Evolutionary conservation across 1,140 invertebrate species (phyloP).

Genomic region (Megalopta genalis): DNA sequence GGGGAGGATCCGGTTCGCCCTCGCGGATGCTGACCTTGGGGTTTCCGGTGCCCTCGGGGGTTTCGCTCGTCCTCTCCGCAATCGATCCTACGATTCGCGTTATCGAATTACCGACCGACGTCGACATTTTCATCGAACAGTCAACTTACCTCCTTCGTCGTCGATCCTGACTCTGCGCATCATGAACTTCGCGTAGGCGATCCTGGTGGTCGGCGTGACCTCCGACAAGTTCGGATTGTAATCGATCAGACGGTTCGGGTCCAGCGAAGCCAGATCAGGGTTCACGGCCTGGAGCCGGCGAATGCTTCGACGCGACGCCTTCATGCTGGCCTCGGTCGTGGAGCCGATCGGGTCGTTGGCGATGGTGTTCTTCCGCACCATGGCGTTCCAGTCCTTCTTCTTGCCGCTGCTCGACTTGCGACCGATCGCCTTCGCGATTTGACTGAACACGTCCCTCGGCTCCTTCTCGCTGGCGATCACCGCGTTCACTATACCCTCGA

Average conservation of each 20-base stretch:
- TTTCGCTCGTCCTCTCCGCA: background rate
- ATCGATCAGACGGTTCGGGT: constrained; percentile 86
- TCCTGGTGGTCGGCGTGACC: constrained; percentile 86
- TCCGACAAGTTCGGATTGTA: constrained; percentile 90
- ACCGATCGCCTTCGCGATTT: constrained; percentile 89
- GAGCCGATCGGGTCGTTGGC: constrained; percentile 89
- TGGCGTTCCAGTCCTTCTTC: constrained; percentile 92
- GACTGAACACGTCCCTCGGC: constrained; percentile 89
- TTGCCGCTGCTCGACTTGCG: constrained; percentile 81
- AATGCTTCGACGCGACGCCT: constrained; percentile 85
- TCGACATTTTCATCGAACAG: too few relatives aligned
- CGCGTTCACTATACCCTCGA: constrained; percentile 89
- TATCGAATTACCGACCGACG: too few relatives aligned
- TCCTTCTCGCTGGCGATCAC: constrained; percentile 84
- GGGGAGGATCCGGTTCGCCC: background rate
- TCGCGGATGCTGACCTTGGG: constrained; percentile 31
- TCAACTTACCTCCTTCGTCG: background rate
- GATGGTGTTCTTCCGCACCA: constrained; percentile 86
- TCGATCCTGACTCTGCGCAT: constrained; percentile 79
- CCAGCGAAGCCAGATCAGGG: constrained; percentile 81
- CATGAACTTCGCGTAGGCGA: constrained; percentile 93
- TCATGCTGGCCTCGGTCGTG: constrained; percentile 83
- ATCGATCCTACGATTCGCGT: too few relatives aligned
- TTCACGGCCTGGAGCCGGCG: constrained; percentile 84
- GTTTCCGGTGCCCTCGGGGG: background rate